phyloP scores from a whole-genome alignment of 2,113 vertebrate species.

The Xerus inauris region DNA sequence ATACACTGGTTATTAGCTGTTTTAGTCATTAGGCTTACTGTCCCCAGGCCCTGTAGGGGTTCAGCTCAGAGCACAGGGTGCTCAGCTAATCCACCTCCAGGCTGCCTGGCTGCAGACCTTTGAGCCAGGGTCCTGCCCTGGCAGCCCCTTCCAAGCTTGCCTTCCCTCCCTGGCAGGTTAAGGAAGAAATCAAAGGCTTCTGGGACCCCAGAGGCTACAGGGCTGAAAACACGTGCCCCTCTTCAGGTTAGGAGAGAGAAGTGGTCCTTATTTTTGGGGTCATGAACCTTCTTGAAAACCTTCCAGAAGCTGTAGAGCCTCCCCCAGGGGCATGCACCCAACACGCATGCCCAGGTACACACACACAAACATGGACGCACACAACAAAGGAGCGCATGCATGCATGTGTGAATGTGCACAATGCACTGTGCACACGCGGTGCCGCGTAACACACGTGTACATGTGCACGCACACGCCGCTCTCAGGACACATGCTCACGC shows the following conservation, averaged over 20 bases:
- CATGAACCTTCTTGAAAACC: background rate
- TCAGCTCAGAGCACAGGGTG: background rate
- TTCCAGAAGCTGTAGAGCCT: background rate
- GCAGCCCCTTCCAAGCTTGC: background rate
- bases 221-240: background rate
- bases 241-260: background rate
- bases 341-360: background rate
- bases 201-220: background rate
- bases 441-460: too few species aligned
- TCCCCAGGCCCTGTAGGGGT: background rate
- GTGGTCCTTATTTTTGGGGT: background rate
- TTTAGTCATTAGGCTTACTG: background rate
- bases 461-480: background rate
- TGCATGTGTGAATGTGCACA: background rate
- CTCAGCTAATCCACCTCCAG: background rate
- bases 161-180: fast-evolving
- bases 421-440: background rate
- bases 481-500: background rate
- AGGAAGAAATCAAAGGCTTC: background rate
- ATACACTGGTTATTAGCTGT: background rate
- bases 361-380: background rate
- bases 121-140: background rate
- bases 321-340: background rate
- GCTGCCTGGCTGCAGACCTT: background rate
- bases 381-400: background rate